These are phyloP conservation scores for Anthopleura sola DNA, from an alignment of 64 coral and sea anemone species.

Conservation along the genomic window DNA sequence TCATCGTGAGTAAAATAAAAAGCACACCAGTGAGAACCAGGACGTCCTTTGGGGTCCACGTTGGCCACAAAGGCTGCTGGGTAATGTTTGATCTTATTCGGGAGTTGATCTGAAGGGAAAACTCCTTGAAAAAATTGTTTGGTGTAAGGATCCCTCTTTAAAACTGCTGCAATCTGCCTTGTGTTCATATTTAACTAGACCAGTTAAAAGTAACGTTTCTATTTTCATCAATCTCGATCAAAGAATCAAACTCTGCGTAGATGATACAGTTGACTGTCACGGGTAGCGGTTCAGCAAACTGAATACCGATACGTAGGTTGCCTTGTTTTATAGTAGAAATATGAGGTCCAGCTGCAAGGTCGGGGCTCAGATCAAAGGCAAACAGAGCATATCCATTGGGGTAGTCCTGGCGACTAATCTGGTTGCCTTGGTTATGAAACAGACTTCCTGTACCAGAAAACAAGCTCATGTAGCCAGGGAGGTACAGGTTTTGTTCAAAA, in stretches of 20 bases:
- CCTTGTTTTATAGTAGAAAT: slow-evolving; percentile 39
- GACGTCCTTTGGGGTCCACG: slow-evolving; percentile 22
- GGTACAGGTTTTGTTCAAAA: slow-evolving; percentile 22
- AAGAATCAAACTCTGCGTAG: slow-evolving; percentile 31
- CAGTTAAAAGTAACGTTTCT: slow-evolving; percentile 33
- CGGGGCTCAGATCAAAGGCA: slow-evolving; percentile 13
- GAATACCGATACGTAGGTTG: slow-evolving; percentile 23
- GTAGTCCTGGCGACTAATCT: background rate
- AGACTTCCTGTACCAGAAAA: slow-evolving; percentile 25
- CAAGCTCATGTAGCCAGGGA: slow-evolving; percentile 8
- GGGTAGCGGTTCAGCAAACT: slow-evolving; percentile 6
- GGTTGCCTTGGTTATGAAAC: slow-evolving; percentile 12
- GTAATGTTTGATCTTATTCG: slow-evolving; percentile 26
- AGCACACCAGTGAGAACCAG: slow-evolving; percentile 23
- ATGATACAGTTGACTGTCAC: slow-evolving; percentile 33
- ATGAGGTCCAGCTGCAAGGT: background rate
- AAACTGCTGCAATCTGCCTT: slow-evolving; percentile 11
- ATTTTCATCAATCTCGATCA: slow-evolving; percentile 18
- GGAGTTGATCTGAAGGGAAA: slow-evolving; percentile 33
- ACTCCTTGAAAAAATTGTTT: slow-evolving; percentile 19
- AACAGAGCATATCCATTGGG: slow-evolving; percentile 7
- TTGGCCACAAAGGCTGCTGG: slow-evolving; percentile 47
- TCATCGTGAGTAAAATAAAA: slow-evolving; percentile 29
- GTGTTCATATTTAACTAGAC: slow-evolving; percentile 3
- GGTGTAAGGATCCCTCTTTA: background rate